These are phyloP conservation scores for Chirona hameri DNA, from an alignment of 2,888 invertebrate species.

Conservation along the genomic window DNA sequence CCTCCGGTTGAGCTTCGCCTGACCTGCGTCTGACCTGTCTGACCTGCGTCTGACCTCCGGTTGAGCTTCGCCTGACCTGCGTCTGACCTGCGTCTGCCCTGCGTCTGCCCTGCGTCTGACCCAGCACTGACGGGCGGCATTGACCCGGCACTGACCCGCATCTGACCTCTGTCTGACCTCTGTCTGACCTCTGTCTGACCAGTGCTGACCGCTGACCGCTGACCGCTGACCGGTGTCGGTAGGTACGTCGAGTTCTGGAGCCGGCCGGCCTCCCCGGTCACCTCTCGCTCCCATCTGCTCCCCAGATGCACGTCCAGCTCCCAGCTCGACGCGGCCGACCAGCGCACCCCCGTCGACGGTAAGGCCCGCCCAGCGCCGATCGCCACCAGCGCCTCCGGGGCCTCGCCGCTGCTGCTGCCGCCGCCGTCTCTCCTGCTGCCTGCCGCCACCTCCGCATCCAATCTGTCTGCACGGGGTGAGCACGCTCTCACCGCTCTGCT, in stretches of 20 bases:
- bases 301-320: slow-evolving; percentile 3
- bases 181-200: not conserved
- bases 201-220: not conserved
- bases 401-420: not conserved
- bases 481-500: not conserved
- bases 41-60: too few relatives aligned
- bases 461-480: not conserved
- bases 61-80: too few relatives aligned
- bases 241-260: slow-evolving; percentile 12
- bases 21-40: too few relatives aligned
- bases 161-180: not conserved
- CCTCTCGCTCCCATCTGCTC: not conserved
- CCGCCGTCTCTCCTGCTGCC: not conserved
- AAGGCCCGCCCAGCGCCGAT: not conserved
- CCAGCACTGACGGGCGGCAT: not conserved
- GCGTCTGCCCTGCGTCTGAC: too few relatives aligned
- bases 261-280: not conserved
- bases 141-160: not conserved
- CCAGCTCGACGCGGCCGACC: not conserved
- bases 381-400: not conserved
- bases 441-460: not conserved
- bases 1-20: too few relatives aligned
- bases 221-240: not conserved
- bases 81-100: too few relatives aligned
- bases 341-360: not conserved